Evolutionary conservation across 2,113 vertebrate genomes (phyloP).

Genomic region (Pipa parva): DNA sequence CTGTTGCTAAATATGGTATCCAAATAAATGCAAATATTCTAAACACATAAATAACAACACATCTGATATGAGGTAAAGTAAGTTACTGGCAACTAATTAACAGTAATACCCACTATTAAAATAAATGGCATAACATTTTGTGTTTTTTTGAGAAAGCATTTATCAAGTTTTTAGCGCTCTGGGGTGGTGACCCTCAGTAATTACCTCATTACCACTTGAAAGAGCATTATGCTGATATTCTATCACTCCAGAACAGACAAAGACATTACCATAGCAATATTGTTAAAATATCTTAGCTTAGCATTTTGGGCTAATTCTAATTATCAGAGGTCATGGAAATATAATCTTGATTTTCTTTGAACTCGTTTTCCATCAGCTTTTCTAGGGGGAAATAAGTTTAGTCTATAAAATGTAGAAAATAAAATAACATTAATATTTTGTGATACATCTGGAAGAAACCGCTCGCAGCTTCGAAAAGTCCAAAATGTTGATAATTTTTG

Average conservation of each 20-base stretch:
- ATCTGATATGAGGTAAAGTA: conserved; percentile 3
- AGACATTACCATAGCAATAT: conserved; percentile 26
- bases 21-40: conserved; percentile 9
- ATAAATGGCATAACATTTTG: conserved; percentile 34
- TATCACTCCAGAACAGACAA: conserved; percentile 25
- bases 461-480: too few species aligned
- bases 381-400: neutral
- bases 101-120: conserved; percentile 6
- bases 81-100: conserved; percentile 18
- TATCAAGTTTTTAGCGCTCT: conserved; percentile 19
- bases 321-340: conserved; percentile 26
- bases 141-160: conserved; percentile 27
- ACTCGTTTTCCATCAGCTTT: neutral
- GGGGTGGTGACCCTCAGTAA: conserved; percentile 32
- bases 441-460: too few species aligned
- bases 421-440: neutral
- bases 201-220: conserved; percentile 41
- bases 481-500: neutral
- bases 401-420: neutral
- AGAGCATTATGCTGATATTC: conserved; percentile 32
- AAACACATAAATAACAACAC: conserved; percentile 5
- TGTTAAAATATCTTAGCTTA: conserved; percentile 27
- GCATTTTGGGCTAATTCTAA: conserved; percentile 26
- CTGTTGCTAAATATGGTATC: neutral
- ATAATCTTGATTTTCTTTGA: conserved; percentile 3